Evolutionary conservation across 2,113 vertebrate genomes (phyloP).

Genomic region (Chloroceryle aenea): DNA sequence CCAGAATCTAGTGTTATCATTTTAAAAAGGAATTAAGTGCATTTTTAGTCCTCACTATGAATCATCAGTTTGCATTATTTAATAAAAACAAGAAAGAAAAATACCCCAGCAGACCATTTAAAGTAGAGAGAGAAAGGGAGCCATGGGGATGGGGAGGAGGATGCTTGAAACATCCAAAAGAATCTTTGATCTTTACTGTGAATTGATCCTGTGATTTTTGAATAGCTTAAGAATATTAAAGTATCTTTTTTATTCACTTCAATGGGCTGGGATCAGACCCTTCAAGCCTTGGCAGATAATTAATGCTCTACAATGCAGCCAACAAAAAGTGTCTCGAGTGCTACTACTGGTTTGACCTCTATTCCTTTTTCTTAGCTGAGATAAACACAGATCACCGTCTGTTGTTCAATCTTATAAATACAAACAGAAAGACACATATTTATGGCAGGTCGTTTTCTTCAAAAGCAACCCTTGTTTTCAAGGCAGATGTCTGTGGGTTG

Average conservation of each 20-base stretch:
- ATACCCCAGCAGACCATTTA: neutral
- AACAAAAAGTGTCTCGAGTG: neutral
- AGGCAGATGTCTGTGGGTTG: neutral
- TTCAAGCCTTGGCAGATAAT: neutral
- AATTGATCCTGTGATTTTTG: slow-evolving; percentile 18
- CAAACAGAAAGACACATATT: neutral
- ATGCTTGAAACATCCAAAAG: neutral
- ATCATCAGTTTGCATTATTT: neutral
- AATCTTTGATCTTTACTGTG: slow-evolving; percentile 5
- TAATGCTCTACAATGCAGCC: neutral
- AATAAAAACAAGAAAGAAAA: too few species aligned
- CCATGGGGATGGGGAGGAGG: neutral
- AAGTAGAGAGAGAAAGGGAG: neutral
- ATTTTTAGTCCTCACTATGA: neutral
- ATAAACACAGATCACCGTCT: neutral
- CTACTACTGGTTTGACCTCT: neutral
- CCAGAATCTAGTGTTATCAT: neutral
- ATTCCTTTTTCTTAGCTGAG: neutral
- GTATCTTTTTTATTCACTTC: neutral
- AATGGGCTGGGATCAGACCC: neutral
- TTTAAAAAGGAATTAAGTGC: neutral
- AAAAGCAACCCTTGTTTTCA: neutral
- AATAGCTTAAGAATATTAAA: neutral
- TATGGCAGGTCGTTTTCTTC: neutral
- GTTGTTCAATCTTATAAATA: neutral